Percentiles rank a stretch among this genome's conserved stretches.
Evolutionary conservation across 2,888 invertebrate species (phyloP).

Genomic region (Dioctria linearis): DNA sequence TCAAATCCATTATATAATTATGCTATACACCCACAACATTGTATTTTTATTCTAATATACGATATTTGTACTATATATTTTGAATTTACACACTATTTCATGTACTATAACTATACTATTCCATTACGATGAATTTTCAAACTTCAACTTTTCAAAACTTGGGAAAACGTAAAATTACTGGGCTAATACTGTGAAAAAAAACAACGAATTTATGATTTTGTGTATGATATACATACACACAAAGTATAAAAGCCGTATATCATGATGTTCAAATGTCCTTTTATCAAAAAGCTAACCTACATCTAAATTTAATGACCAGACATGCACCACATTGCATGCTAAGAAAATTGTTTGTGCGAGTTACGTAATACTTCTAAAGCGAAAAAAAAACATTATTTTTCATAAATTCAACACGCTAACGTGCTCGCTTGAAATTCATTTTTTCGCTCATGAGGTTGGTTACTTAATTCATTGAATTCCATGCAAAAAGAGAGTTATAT

Average conservation of each 20-base stretch:
- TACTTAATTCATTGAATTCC: slow-evolving; percentile 27
- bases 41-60: too few relatives aligned
- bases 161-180: too few relatives aligned
- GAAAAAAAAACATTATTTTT: slow-evolving; percentile 22
- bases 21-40: too few relatives aligned
- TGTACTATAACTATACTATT: too few relatives aligned
- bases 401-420: slow-evolving; percentile 27
- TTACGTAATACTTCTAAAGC: slow-evolving; percentile 10
- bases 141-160: too few relatives aligned
- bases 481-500: slow-evolving; percentile 3
- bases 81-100: too few relatives aligned
- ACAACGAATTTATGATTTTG: too few relatives aligned
- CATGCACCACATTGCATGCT: slow-evolving; percentile 30
- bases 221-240: background rate
- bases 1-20: too few relatives aligned
- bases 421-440: slow-evolving; percentile 30
- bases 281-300: background rate
- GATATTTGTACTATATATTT: too few relatives aligned
- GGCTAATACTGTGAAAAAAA: too few relatives aligned
- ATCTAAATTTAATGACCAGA: background rate
- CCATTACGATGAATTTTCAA: too few relatives aligned
- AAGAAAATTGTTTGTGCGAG: slow-evolving; percentile 24
- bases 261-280: background rate
- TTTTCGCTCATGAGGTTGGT: slow-evolving; percentile 11
- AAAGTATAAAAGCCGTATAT: too few relatives aligned